Percentiles rank a stretch among this genome's conserved stretches.
These are phyloP conservation scores for Alcedo quadribrachys DNA, from an alignment of 2,797 vertebrate genomes.

Conservation along the genomic window DNA sequence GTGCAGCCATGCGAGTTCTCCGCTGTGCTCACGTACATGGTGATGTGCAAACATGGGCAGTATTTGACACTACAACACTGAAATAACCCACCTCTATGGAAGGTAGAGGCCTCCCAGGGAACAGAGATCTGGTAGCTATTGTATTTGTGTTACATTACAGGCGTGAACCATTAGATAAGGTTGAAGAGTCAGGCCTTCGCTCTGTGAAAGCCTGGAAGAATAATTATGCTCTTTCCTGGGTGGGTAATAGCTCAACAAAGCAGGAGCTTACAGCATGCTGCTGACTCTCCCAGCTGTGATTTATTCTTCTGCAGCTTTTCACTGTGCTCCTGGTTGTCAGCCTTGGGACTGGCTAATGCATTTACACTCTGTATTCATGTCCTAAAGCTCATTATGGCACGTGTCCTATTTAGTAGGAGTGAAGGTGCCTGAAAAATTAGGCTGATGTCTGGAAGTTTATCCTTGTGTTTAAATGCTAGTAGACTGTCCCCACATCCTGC, in stretches of 20 bases:
- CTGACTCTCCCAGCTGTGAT: background rate
- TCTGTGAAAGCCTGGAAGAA: background rate
- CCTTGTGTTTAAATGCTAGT: background rate
- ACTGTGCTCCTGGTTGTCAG: background rate
- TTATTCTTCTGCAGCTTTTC: background rate
- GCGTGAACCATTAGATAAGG: background rate
- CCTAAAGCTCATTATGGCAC: background rate
- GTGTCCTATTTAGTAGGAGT: background rate
- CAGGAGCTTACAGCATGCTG: background rate
- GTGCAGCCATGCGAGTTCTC: background rate
- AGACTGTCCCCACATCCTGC: background rate
- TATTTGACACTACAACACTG: background rate
- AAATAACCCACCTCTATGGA: background rate
- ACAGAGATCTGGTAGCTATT: background rate
- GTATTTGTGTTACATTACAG: background rate
- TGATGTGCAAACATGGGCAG: background rate
- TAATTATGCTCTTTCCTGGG: background rate
- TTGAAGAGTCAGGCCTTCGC: background rate
- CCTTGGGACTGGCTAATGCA: background rate
- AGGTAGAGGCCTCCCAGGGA: background rate
- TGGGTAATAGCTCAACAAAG: slow-evolving; percentile 4
- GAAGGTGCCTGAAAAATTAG: background rate
- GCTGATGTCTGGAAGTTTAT: background rate
- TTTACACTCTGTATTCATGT: background rate
- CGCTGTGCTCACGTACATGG: background rate